phyloP scores from a whole-genome alignment of 2,888 invertebrate species.

The Scotopteryx bipunctaria region DNA sequence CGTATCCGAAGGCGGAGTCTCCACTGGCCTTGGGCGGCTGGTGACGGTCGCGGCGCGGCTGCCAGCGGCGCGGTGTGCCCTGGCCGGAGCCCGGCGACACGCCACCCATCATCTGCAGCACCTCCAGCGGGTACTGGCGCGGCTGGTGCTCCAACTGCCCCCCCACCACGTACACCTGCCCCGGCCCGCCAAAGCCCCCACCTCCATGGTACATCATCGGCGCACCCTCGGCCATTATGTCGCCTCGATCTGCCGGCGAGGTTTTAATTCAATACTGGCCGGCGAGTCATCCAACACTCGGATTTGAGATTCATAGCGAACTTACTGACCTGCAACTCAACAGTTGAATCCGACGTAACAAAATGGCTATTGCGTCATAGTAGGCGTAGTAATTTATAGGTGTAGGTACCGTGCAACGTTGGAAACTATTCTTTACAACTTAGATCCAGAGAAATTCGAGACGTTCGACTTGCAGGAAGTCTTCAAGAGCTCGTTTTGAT shows the following conservation, averaged over 20 bases:
- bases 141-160: slow-evolving; percentile 57
- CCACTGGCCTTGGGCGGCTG: slow-evolving; percentile 51
- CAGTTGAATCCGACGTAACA: slow-evolving; percentile 54
- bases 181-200: slow-evolving; percentile 60
- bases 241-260: slow-evolving; percentile 50
- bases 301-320: slow-evolving; percentile 31
- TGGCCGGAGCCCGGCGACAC: slow-evolving; percentile 40
- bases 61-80: slow-evolving; percentile 57
- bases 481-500: slow-evolving; percentile 53
- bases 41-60: slow-evolving; percentile 59
- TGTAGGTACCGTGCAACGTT: slow-evolving; percentile 62
- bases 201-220: slow-evolving; percentile 71
- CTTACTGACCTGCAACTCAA: slow-evolving; percentile 64
- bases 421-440: slow-evolving; percentile 63
- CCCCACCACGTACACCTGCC: slow-evolving; percentile 60
- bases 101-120: slow-evolving; percentile 56
- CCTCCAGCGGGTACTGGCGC: slow-evolving; percentile 65
- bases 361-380: slow-evolving; percentile 71
- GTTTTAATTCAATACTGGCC: slow-evolving; percentile 42
- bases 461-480: slow-evolving; percentile 65
- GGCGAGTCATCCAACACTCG: slow-evolving; percentile 35
- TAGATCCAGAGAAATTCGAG: slow-evolving; percentile 73
- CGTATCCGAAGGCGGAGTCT: slow-evolving; percentile 70
- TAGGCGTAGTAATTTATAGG: slow-evolving; percentile 63
- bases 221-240: slow-evolving; percentile 73